Evolutionary conservation across 2,113 vertebrate species (phyloP).

Genomic region (Ciconia boyciana): DNA sequence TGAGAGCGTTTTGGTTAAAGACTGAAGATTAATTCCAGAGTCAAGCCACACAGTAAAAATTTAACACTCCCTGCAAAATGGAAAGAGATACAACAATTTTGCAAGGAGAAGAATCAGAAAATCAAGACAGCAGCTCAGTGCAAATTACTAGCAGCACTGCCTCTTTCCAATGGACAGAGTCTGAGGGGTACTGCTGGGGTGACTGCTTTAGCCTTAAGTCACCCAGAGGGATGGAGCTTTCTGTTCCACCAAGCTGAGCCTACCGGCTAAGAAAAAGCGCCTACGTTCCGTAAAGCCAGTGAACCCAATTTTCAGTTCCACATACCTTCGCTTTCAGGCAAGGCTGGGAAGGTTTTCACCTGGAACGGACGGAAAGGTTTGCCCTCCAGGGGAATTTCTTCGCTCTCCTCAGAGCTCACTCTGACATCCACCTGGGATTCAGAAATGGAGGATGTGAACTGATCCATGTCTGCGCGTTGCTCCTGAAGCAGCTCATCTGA

Average conservation of each 20-base stretch:
- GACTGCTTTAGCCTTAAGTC: neutral
- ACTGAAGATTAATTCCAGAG: neutral
- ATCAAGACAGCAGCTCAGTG: neutral
- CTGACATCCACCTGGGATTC: conserved; percentile 89
- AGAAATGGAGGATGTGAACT: conserved; percentile 92
- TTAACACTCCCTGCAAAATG: neutral
- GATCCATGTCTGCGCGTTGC: conserved; percentile 93
- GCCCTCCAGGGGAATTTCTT: conserved; percentile 80
- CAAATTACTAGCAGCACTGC: neutral
- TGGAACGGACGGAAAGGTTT: conserved; percentile 90
- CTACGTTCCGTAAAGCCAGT: neutral
- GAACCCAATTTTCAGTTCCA: neutral
- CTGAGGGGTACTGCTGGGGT: neutral
- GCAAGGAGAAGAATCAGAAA: neutral
- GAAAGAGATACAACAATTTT: neutral
- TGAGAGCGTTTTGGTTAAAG: accelerated
- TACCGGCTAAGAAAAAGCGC: neutral
- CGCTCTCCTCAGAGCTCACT: conserved; percentile 90
- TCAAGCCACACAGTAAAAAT: neutral
- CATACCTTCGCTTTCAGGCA: conserved; percentile 87
- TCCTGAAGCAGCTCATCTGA: conserved; percentile 94
- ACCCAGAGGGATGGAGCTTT: neutral
- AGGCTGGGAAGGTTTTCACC: conserved; percentile 87
- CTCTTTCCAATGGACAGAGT: neutral
- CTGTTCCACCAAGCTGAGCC: neutral